These are phyloP conservation scores for Heterotis niloticus DNA, from an alignment of 2,113 vertebrate genomes.

Conservation along the genomic window DNA sequence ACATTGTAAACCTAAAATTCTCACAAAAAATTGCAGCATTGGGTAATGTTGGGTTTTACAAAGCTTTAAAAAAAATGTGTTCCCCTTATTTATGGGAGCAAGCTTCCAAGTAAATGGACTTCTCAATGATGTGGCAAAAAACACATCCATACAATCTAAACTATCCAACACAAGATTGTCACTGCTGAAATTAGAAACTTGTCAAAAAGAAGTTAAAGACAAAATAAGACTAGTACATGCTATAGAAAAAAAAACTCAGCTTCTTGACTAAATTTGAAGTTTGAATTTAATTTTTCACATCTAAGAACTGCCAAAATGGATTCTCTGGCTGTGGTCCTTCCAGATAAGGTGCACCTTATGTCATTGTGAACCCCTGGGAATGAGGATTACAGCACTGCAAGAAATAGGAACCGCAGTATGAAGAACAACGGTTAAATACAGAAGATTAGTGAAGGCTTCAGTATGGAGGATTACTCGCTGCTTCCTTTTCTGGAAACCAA, in stretches of 20 bases:
- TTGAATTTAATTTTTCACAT: not conserved
- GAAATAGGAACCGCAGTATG: not conserved
- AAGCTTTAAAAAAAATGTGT: no score
- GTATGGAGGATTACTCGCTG: not conserved
- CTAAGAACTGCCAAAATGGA: constrained; percentile 3
- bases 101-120: not conserved
- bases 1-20: no score
- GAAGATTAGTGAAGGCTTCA: not conserved
- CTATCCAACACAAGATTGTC: not conserved
- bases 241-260: no score
- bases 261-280: no score
- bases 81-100: no score
- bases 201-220: no score
- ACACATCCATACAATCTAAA: not conserved
- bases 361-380: not conserved
- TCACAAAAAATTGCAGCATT: no score
- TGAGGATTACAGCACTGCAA: not conserved
- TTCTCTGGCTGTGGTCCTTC: not conserved
- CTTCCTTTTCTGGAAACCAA: not conserved
- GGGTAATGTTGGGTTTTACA: no score
- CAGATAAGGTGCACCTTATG: not conserved
- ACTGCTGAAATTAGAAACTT: not conserved
- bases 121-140: not conserved
- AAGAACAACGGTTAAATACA: not conserved
- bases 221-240: no score